These are phyloP conservation scores for Gopherus flavomarginatus DNA, from an alignment of 2,113 vertebrate genomes.

Conservation along the genomic window DNA sequence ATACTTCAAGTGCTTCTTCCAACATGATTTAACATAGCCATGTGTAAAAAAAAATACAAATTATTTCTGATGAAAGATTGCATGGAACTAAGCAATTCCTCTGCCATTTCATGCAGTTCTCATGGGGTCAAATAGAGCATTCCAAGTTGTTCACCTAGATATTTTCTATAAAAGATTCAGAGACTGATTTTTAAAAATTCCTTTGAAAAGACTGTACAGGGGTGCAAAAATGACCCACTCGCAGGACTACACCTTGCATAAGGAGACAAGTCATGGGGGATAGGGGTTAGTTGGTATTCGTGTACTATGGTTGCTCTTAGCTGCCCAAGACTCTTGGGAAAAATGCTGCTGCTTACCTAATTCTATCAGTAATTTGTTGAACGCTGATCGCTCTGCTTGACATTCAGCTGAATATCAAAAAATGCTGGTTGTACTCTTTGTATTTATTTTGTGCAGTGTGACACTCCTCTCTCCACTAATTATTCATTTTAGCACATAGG, in stretches of 20 bases:
- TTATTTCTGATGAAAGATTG: conserved; percentile 19
- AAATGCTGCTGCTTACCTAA: not conserved
- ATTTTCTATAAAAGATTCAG: not conserved
- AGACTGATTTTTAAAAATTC: not conserved
- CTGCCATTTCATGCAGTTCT: not conserved
- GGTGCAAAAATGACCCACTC: not conserved
- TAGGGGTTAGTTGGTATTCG: not conserved
- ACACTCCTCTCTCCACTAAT: rapidly evolving
- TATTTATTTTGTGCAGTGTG: not conserved
- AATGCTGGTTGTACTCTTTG: not conserved
- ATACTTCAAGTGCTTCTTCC: not conserved
- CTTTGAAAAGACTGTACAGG: not conserved
- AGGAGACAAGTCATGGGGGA: not conserved
- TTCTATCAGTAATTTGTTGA: not conserved
- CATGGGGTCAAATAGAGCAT: not conserved
- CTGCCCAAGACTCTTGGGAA: not conserved
- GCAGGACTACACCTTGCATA: not conserved
- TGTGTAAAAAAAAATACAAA: not conserved
- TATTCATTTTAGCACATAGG: not conserved
- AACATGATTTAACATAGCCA: not conserved
- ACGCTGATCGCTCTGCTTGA: not conserved
- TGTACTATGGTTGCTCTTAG: not conserved
- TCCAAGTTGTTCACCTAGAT: not conserved
- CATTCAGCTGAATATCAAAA: not conserved
- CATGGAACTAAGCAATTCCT: not conserved